Percentiles rank a stretch among this genome's conserved stretches.
Evolutionary conservation across 2,113 vertebrate species (phyloP).

Genomic region (Larimichthys crocea): DNA sequence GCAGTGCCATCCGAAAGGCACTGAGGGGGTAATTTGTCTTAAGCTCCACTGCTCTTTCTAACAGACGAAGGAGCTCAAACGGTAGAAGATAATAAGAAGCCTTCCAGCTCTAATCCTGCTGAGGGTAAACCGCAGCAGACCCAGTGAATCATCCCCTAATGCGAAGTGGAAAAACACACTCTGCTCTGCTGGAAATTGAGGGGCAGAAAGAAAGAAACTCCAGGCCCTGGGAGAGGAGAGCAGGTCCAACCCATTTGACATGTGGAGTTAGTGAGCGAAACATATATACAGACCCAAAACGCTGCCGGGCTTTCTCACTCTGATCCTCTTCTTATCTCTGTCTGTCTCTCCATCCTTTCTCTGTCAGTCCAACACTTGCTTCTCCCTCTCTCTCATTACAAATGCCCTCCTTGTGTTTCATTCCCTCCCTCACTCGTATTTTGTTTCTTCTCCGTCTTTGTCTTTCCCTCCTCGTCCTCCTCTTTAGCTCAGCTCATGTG

Average conservation of each 20-base stretch:
- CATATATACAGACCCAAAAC: conserved; percentile 30
- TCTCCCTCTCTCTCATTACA: background rate
- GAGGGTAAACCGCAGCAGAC: conserved; percentile 57
- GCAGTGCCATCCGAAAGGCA: conserved; percentile 47
- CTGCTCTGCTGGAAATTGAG: conserved; percentile 54
- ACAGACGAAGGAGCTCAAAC: conserved; percentile 59
- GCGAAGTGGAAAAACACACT: conserved; percentile 61
- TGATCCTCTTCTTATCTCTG: conserved; percentile 46
- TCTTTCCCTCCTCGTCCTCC: conserved; percentile 17
- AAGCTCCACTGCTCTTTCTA: conserved; percentile 67
- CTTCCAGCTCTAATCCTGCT: conserved; percentile 72
- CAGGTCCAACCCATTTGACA: conserved; percentile 59
- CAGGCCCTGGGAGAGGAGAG: conserved; percentile 38
- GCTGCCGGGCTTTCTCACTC: conserved; percentile 32
- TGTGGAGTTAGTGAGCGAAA: conserved; percentile 53
- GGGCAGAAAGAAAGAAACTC: conserved; percentile 38
- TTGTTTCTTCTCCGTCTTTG: background rate
- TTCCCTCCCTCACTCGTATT: background rate
- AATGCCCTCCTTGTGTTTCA: background rate
- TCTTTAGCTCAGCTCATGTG: conserved; percentile 30
- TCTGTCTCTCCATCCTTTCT: background rate
- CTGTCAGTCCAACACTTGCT: background rate
- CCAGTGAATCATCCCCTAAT: conserved; percentile 71
- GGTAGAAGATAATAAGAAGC: conserved; percentile 66
- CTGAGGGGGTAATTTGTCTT: conserved; percentile 69